Percentiles rank a stretch among this genome's conserved stretches.
phyloP scores from a whole-genome alignment of 2,113 vertebrate genomes.

The Balaenoptera acutorostrata region DNA sequence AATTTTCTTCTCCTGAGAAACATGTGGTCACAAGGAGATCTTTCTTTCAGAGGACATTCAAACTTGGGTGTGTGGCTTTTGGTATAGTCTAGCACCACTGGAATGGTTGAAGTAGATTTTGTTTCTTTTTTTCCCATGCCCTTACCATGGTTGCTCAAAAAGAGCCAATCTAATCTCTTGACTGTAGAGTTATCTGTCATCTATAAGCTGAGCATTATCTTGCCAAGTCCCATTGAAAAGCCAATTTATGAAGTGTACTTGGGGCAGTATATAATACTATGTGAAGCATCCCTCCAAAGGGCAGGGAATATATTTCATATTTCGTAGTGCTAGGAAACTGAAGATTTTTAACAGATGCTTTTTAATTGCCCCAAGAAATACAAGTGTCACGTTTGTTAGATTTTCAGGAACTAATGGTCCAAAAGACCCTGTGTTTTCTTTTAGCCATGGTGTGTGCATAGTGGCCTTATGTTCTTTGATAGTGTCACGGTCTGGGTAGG shows the following conservation, averaged over 20 bases:
- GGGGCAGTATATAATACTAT: not conserved
- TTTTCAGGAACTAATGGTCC: not conserved
- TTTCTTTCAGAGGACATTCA: conserved; percentile 57
- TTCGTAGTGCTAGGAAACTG: not conserved
- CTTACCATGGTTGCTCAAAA: not conserved
- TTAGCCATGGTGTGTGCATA: not conserved
- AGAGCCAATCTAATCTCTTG: not conserved
- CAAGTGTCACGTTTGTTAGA: not conserved
- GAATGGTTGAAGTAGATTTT: conserved; percentile 36
- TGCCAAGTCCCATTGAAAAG: not conserved
- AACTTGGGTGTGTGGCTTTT: conserved; percentile 53
- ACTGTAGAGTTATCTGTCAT: not conserved
- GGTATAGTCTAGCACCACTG: conserved; percentile 24
- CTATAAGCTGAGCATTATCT: not conserved
- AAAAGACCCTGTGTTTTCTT: not conserved
- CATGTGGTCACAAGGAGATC: conserved; percentile 55
- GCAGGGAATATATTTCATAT: not conserved
- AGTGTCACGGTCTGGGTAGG: not conserved
- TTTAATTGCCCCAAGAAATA: not conserved
- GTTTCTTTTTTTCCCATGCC: conserved; percentile 55
- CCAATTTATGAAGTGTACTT: not conserved
- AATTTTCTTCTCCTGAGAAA: conserved; percentile 59
- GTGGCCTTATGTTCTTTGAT: not conserved
- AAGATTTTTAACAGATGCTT: not conserved
- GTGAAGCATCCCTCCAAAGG: not conserved